phyloP scores from a whole-genome alignment of 2,797 vertebrate species.

The Spinibarbus caldwelli region DNA sequence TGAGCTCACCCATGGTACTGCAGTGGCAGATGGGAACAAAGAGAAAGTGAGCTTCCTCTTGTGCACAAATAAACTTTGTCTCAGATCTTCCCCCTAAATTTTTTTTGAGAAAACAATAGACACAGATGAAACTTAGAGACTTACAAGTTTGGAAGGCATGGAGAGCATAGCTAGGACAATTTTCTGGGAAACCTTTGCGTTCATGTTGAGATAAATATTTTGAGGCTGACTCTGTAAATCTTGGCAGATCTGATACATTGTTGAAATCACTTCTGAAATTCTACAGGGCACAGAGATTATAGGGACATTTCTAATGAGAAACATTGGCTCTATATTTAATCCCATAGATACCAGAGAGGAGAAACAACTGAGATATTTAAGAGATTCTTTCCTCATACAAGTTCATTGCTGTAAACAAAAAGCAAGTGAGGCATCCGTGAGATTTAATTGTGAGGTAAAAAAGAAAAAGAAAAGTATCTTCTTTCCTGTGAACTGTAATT shows the following conservation, averaged over 20 bases:
- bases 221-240: neutral
- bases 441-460: neutral
- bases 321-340: neutral
- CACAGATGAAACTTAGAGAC: neutral
- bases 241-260: neutral
- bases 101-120: neutral
- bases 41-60: neutral
- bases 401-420: neutral
- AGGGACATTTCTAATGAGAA: neutral
- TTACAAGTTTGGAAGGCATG: neutral
- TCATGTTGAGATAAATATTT: neutral
- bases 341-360: neutral
- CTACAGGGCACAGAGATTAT: neutral
- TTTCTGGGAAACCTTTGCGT: neutral
- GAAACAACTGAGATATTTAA: neutral
- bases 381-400: neutral
- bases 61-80: neutral
- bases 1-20: slow-evolving; percentile 26
- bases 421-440: neutral
- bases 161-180: neutral
- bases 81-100: neutral
- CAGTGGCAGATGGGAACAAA: slow-evolving; percentile 54
- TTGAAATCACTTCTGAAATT: neutral
- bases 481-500: neutral
- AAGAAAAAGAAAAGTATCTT: neutral